Base-by-base conservation (phyloP, 1,140 invertebrate species). In the Drosophila kohkoa region DNA sequence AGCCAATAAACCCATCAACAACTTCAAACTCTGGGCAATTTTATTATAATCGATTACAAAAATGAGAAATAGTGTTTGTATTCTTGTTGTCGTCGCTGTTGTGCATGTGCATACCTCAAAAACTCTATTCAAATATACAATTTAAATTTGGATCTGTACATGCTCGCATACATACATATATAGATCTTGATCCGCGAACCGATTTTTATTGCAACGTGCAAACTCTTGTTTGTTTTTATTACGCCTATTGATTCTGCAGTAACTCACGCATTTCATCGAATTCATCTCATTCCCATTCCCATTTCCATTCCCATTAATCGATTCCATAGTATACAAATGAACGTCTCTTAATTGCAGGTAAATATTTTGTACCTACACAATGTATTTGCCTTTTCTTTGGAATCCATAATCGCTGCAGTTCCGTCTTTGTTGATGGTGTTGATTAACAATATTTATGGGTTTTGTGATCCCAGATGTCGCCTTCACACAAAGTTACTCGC, bases 171-270 rank as follows among this genome's bases (percentile, higher is more conserved):
- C 10, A 25, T 35, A 52, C 13, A 55, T 1, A 62, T 10, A 43
- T 32, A 10, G 41, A 76, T 79, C 48, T 76, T 57, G 77, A 77
- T 77, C 52, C 72, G 64, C 58, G 58, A 71, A 63, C 54, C 54
- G 65, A 79, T 75, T 76, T 79, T 79, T 71, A 76, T 76, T 75
- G 73, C 62, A 75, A 65, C 48, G 55, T 70, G 46, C 46, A 35
- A 45, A 35, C 45, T 41, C 7, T 79, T 79, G 77, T 79, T 79
- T 79, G 77, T 79, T 79, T 79, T 79, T 57, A 74, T 79, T 79
- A 54, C 51, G 51, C 30, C 28, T 54, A 77, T 69, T 45, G 75
- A 28, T 16, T 43, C 68, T 58, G 69, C 67, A 58, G 73, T 68
- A 72, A 64, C 63, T 77, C 62, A 46, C 20, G 49, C 57, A 43